Base-by-base conservation (phyloP, 2,888 invertebrate species). In the Dione vanillae region DNA sequence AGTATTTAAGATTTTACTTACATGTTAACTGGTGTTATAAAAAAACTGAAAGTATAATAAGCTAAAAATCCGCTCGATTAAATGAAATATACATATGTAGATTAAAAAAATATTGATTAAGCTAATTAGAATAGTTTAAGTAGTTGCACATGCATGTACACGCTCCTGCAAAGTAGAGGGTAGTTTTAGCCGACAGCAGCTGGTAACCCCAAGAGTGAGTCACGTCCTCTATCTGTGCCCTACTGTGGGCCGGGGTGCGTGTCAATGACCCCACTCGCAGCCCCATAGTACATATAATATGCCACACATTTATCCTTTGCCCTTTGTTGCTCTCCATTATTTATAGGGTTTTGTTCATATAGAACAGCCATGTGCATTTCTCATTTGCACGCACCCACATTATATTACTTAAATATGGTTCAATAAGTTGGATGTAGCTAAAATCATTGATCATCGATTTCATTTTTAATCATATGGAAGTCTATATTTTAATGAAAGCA, bases 191-290 rank as follows among this genome's bases (percentile, higher is more conserved):
- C 83, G 82, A 83, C 84, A 89, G 89, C 92, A 93, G 92, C 92
- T 93, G 92, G 90, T 89, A 86, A 87, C 91, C 91, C 92, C 89
- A 86, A 82, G 83, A 86, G 88, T 91, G 92, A 91, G 82, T 92
- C 92, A 92, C 90, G 91, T 92, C 91, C 91, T 92, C 90, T 89
- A 83, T 82, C 85, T 85, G 83, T 87, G 87, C 89, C 87, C 87
- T 85, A 87, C 87, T 86, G 86, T 83, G 85, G 85, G 83, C 82
- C 91, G 89, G 92, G 92, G 92, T 92, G 91, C 85, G 90, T 89
- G 92, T 92, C 92, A 82, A 86, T 91, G 92, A 93, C 91, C 92
- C 89, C 89, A 85, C 89, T 87, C 85, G 82, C 88, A 89, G 90
- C 92, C 92, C 91, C 85, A 85, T 84, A 78, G 83, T 80, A 85